These are phyloP conservation scores for Sphyrna mokarran DNA, from an alignment of 2,113 vertebrate species.

Conservation along the genomic window DNA sequence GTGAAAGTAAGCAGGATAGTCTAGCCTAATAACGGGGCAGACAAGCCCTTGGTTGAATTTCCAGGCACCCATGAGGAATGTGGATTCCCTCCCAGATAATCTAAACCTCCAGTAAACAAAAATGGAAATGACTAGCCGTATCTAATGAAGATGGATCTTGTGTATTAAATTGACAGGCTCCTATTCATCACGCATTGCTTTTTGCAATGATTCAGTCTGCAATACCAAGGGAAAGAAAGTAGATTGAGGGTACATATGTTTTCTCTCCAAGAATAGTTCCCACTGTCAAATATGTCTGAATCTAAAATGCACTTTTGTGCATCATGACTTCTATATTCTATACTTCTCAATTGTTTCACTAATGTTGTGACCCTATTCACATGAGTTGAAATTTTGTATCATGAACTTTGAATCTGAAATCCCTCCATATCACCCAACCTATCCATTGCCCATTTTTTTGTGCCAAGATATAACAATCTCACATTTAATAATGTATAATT, in stretches of 20 bases:
- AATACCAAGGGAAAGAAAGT: background rate
- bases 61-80: background rate
- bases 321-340: background rate
- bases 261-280: background rate
- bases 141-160: background rate
- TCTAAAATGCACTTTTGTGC: background rate
- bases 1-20: background rate
- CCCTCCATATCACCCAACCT: background rate
- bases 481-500: background rate
- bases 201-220: background rate
- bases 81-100: background rate
- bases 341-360: background rate
- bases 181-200: background rate
- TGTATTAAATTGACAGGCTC: background rate
- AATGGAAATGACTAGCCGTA: background rate
- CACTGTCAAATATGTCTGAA: background rate
- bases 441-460: background rate
- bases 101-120: background rate
- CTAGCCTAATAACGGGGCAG: background rate
- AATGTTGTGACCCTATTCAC: background rate
- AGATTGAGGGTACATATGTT: background rate
- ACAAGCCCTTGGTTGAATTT: background rate
- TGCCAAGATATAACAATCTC: background rate
- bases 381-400: background rate
- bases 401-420: background rate